Conservation (phyloP, 2,797 vertebrate species). For the Pseudomugil tenellus region DNA sequence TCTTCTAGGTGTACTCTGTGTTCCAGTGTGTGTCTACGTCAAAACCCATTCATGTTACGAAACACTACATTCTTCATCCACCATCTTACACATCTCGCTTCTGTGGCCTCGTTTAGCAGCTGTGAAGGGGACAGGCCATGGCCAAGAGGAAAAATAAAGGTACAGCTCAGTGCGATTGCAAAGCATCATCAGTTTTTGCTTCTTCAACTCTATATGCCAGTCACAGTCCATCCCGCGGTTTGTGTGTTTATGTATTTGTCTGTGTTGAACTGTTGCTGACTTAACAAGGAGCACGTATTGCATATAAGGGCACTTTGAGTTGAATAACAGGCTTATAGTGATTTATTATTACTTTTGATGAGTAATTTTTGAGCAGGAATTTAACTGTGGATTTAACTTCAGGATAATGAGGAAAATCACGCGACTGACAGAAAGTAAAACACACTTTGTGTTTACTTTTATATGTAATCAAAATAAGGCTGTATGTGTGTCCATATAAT, state of each 20-base stretch:
- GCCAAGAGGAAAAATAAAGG: slow-evolving; percentile 46
- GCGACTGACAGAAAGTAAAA: not conserved
- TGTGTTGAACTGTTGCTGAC: slow-evolving; percentile 12
- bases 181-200: slow-evolving; percentile 34
- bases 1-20: slow-evolving; percentile 46
- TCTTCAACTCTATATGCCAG: slow-evolving; percentile 3
- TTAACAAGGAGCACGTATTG: not conserved
- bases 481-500: slow-evolving; percentile 4
- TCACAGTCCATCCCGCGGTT: slow-evolving; percentile 10
- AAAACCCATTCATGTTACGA: slow-evolving; percentile 59
- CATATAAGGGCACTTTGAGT: not conserved
- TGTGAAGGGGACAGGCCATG: slow-evolving; percentile 45
- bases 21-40: slow-evolving; percentile 61
- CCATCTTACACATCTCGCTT: slow-evolving; percentile 48
- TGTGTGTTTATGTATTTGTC: slow-evolving; percentile 4
- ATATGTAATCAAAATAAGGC: not conserved
- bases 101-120: slow-evolving; percentile 38
- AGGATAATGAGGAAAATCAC: not conserved
- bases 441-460: not conserved
- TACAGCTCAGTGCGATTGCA: slow-evolving; percentile 38
- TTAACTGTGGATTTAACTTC: not conserved
- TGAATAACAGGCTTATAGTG: not conserved
- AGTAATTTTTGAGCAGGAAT: not conserved
- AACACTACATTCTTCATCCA: slow-evolving; percentile 48
- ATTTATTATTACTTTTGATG: not conserved